A percentile compares a stretch with the other conserved stretches of the same genome.
Evolutionary conservation across 53 echinoderm and acorn worm genomes (phyloP).

Genomic region (Astropecten irregularis): DNA sequence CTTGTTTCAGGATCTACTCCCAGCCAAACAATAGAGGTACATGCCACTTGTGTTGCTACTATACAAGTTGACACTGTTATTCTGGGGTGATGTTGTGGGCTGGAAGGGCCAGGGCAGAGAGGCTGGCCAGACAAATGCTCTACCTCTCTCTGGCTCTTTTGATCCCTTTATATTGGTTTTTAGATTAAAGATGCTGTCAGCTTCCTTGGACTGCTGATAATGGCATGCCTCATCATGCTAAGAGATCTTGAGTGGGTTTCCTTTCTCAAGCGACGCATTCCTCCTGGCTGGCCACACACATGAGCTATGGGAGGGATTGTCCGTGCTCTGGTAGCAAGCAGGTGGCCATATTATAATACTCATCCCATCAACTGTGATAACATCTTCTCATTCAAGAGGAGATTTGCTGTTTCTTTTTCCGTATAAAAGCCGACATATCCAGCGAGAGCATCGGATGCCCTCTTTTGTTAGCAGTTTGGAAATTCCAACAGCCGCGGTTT

Average conservation of each 20-base stretch:
- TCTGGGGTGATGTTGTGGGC: too few relatives aligned
- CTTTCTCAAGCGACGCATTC: too few relatives aligned
- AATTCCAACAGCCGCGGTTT: too few relatives aligned
- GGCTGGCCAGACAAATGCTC: too few relatives aligned
- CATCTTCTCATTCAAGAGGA: background rate
- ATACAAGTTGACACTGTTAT: too few relatives aligned
- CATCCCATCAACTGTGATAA: conserved; percentile 7
- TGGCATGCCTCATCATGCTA: background rate
- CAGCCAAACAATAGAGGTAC: background rate
- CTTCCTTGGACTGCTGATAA: too few relatives aligned
- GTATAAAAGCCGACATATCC: conserved; percentile 21
- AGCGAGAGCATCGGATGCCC: too few relatives aligned
- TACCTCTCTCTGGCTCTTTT: too few relatives aligned
- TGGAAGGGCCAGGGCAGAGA: too few relatives aligned
- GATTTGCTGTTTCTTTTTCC: background rate
- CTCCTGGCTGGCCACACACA: background rate
- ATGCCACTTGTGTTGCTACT: too few relatives aligned
- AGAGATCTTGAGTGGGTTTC: too few relatives aligned
- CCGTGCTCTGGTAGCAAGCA: background rate
- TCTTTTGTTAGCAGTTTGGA: too few relatives aligned
- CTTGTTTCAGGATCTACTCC: background rate
- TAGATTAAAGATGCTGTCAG: conserved; percentile 23
- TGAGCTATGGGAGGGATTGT: background rate
- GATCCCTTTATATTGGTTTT: conserved; percentile 18
- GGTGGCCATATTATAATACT: background rate